Evolutionary conservation across 2,797 vertebrate species (phyloP), one percentile per base, ranked within the genome.

Genomic region (Chlorospingus semifuscus): DNA sequence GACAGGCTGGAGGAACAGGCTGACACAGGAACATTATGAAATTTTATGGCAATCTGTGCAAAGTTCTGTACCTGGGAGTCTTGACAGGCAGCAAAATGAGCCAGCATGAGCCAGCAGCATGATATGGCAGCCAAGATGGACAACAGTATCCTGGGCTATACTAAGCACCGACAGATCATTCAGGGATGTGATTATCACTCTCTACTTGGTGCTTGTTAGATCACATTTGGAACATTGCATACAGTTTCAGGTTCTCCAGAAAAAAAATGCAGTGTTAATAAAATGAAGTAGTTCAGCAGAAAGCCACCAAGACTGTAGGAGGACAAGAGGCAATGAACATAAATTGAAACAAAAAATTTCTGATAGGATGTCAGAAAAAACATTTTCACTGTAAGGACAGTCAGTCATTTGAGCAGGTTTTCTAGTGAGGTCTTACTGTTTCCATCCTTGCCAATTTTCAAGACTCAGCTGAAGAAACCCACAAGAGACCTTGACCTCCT

Each of bases 51-150:
- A 53, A 91, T 50, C 34, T 52, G 6, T 76, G 64, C 32, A 36
- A 83, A 90, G 8, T 69, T 79, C 23, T 7, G 9, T 32, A 56
- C 32, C 37, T 70, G 36, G 32, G 21, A 29, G 47, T 70, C 57
- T 47, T 41, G 46, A 57, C 44, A 70, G 61, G 47, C 22, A 66
- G 34, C 12, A 87, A 63, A 41, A 70, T 15, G 17, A 34, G 16
- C n/a, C 55, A 60, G 63, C 60, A 20, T 0, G 17, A 72, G 42
- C 39, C 36, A 81, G 56, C 44, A 94, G 24, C 0, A 0, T 44
- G 30, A 18, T 71, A 39, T n/a, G n/a, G 50, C 57, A 84, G 66
- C 9, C 26, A 71, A 66, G n/a, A 60, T 0, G 1, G 19, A 15
- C 61, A 61, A 24, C 18, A 37, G 41, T 22, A 63, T 41, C 37